Evolutionary conservation across 2,888 invertebrate genomes (phyloP), one percentile per base, ranked within the genome.

Genomic region (Eristalis pertinax): DNA sequence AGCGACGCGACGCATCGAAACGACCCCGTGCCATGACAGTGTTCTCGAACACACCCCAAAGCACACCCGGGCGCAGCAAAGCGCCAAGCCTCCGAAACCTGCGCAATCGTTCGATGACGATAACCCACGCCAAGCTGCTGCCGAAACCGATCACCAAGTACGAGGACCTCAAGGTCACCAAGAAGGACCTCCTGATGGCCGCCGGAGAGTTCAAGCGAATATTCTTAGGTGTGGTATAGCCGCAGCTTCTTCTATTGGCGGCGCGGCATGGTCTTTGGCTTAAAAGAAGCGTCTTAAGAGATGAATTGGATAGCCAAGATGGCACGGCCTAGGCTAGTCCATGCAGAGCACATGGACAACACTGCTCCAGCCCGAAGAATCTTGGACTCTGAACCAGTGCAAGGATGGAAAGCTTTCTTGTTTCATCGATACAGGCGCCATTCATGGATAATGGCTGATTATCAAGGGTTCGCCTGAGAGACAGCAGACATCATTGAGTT

Each of bases 131-230:
- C 72, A 84, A 35, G 19, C 67, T 63, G 26, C 38, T 84, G 10
- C 68, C 74, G 4, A 68, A 82, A 62, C 89, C 89, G 0, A 83
- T 90, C 43, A 88, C 89, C 70, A 89, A 89, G 69, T 91, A 90
- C 82, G 92, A 93, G 72, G 93, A 93, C 22, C 91, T 93, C 58
- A 89, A 90, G 70, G 89, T 93, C 29, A 92, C 92, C 13, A 90
- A 91, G 68, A 91, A 91, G 74, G 93, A 93, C 69, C 89, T 93
- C 41, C 90, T 90, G 72, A 89, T 89, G 79, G 89, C 90, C 29
- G 88, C 90, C 10, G 90, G 89, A 58, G 92, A 92, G 65, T 93
- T 92, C 70, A 91, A 91, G 79, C 90, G 91, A 63, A 89, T 92
- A 68, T 93, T 92, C 89, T 88, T 90, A 82, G 90, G 90, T 88